Evolutionary conservation across 1,140 invertebrate genomes (phyloP).

Genomic region (Drosophila paulistorum): DNA sequence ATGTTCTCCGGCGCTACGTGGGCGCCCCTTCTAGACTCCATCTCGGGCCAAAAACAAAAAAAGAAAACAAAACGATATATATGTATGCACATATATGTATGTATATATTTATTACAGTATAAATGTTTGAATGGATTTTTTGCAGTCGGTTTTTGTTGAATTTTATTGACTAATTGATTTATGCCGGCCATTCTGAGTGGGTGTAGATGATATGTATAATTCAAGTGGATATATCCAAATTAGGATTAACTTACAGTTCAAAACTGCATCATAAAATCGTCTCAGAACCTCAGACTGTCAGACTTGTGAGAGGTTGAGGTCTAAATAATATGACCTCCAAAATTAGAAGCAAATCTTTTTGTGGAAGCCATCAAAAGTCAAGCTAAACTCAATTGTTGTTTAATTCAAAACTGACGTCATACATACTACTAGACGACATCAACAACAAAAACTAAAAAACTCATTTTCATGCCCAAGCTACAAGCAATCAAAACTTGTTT

Average conservation of each 20-base stretch:
- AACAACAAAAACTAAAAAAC: slow-evolving; percentile 28
- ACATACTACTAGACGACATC: slow-evolving; percentile 43
- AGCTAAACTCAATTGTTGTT: slow-evolving; percentile 65
- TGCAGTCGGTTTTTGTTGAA: slow-evolving; percentile 21
- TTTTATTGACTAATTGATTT: slow-evolving; percentile 72
- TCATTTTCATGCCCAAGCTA: slow-evolving; percentile 54
- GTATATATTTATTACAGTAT: slow-evolving; percentile 1
- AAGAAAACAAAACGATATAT: neutral
- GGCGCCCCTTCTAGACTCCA: slow-evolving; percentile 48
- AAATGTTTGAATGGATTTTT: slow-evolving; percentile 25
- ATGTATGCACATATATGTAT: neutral
- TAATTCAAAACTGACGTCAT: slow-evolving; percentile 71
- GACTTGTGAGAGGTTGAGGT: slow-evolving; percentile 28
- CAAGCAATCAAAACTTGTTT: slow-evolving; percentile 78
- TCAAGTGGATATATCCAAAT: slow-evolving; percentile 49
- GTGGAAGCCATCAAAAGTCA: slow-evolving; percentile 36
- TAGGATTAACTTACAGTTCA: slow-evolving; percentile 25
- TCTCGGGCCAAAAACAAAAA: neutral
- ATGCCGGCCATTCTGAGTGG: slow-evolving; percentile 66
- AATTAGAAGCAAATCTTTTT: slow-evolving; percentile 34
- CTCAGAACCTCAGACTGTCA: neutral
- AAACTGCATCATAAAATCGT: slow-evolving; percentile 24
- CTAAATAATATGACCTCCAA: slow-evolving; percentile 62
- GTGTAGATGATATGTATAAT: slow-evolving; percentile 43
- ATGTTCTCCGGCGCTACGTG: slow-evolving; percentile 56